Evolutionary conservation across 2,113 vertebrate genomes (phyloP).

Genomic region (Lipotes vexillifer): DNA sequence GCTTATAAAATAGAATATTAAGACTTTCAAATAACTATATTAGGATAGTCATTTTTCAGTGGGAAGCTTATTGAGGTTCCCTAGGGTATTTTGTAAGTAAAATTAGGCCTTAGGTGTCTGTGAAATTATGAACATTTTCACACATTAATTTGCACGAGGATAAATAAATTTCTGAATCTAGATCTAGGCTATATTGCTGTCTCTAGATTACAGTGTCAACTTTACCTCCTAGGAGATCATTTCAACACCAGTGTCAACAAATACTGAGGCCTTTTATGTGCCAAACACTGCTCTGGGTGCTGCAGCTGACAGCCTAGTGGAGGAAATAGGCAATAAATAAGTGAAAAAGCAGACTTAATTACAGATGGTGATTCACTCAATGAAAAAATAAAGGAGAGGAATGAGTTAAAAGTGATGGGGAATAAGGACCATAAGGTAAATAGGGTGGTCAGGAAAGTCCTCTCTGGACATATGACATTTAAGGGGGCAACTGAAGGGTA

Average conservation of each 20-base stretch:
- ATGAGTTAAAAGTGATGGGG: background rate
- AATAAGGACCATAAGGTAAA: background rate
- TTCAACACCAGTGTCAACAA: background rate
- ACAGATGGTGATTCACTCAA: background rate
- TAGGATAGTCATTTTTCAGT: background rate
- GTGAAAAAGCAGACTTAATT: background rate
- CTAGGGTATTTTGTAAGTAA: background rate
- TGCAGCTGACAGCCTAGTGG: background rate
- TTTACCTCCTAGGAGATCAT: background rate
- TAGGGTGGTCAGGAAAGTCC: background rate
- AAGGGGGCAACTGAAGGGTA: background rate
- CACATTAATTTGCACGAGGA: background rate
- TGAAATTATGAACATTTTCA: background rate
- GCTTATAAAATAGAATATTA: background rate
- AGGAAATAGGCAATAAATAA: background rate
- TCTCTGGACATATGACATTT: background rate
- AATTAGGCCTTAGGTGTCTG: background rate
- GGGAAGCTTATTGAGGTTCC: background rate
- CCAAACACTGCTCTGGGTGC: background rate
- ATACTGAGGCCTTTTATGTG: background rate
- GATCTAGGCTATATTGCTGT: background rate
- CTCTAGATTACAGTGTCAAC: background rate
- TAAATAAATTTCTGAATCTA: background rate
- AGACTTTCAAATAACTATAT: background rate
- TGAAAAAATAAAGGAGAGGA: background rate